Conservation (phyloP, 2,113 vertebrate species). For the Thunnus thynnus region DNA sequence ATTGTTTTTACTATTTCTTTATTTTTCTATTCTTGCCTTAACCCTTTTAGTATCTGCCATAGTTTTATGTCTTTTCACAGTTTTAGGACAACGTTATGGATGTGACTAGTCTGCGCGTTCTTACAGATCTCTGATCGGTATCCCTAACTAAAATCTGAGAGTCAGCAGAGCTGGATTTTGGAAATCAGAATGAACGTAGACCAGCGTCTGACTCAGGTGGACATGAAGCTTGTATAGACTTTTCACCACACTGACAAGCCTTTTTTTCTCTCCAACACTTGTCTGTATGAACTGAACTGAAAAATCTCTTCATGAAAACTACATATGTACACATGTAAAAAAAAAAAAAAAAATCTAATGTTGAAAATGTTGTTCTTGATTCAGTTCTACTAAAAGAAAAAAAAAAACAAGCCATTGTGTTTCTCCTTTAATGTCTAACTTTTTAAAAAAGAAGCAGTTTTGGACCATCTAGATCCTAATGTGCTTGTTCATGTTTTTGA, state of each 20-base stretch:
- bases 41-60: constrained; percentile 75
- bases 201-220: background rate
- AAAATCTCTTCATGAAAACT: constrained; percentile 20
- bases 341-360: constrained; percentile 6
- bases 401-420: constrained; percentile 52
- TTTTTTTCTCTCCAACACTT: background rate
- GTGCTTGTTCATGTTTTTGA: constrained; percentile 69
- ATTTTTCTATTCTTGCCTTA: constrained; percentile 83
- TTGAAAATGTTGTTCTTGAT: constrained; percentile 66
- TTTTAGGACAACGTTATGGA: constrained; percentile 44
- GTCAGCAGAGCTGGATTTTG: constrained; percentile 20
- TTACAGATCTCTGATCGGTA: constrained; percentile 43
- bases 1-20: constrained; percentile 78
- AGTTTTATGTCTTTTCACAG: constrained; percentile 47
- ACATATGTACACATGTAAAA: constrained; percentile 66
- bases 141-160: constrained; percentile 17
- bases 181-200: background rate
- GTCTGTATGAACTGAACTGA: constrained; percentile 50
- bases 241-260: constrained; percentile 27
- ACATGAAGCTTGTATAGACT: background rate
- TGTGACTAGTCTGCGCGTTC: constrained; percentile 45
- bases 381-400: constrained; percentile 50
- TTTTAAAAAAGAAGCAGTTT: constrained; percentile 48
- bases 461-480: constrained; percentile 52
- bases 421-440: constrained; percentile 64